Evolutionary conservation across 1,140 invertebrate species (phyloP).

Genomic region (Streblospio benedicti): DNA sequence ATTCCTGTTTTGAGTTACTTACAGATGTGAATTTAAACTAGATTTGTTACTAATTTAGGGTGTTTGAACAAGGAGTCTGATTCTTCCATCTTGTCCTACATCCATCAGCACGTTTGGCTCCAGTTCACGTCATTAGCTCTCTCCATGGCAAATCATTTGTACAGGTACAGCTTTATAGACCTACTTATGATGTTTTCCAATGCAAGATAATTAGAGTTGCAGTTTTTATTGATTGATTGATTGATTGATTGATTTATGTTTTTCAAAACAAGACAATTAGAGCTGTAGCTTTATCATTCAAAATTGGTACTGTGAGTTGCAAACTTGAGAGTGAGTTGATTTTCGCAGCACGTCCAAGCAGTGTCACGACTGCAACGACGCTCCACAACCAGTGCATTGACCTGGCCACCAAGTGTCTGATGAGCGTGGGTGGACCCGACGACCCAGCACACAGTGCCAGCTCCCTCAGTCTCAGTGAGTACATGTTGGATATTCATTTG

Average conservation of each 20-base stretch:
- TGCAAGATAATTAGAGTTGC: too few species aligned
- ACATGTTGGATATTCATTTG: too few species aligned
- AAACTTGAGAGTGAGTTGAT: not conserved
- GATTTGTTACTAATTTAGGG: conserved; percentile 24
- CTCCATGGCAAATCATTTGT: conserved; percentile 27
- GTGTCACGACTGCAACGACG: conserved; percentile 28
- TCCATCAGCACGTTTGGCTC: conserved; percentile 45
- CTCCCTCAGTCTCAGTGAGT: too few species aligned
- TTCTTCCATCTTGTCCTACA: conserved; percentile 38
- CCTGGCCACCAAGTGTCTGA: conserved; percentile 32
- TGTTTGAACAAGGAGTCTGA: conserved; percentile 32
- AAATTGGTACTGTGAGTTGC: too few species aligned
- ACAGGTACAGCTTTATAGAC: conserved; percentile 17
- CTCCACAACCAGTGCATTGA: conserved; percentile 36
- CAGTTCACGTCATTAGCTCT: conserved; percentile 37
- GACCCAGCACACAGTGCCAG: too few species aligned
- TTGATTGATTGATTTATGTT: too few species aligned
- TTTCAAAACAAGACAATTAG: conserved; percentile 8
- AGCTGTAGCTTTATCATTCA: too few species aligned
- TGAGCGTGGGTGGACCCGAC: not conserved
- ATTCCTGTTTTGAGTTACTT: too few species aligned
- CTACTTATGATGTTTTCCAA: too few species aligned
- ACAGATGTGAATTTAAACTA: not conserved
- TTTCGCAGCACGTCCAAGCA: not conserved
- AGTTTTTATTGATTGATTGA: too few species aligned